Evolutionary conservation across 2,888 invertebrate species (phyloP).

Genomic region (Himalopsyche anomala): DNA sequence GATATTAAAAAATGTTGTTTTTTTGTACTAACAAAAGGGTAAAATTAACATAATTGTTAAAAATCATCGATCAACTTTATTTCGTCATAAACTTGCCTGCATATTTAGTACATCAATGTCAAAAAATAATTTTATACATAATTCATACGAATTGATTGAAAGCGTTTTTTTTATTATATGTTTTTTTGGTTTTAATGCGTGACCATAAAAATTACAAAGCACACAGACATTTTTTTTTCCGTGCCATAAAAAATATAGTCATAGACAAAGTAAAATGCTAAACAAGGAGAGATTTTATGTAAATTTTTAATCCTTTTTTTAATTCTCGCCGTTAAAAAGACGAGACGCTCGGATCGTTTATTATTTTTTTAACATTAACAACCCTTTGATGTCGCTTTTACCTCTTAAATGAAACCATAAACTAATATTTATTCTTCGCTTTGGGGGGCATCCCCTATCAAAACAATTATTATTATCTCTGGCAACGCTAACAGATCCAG

Average conservation of each 20-base stretch:
- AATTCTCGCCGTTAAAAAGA: slow-evolving; percentile 58
- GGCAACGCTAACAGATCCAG: slow-evolving; percentile 51
- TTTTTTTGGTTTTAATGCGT: slow-evolving; percentile 48
- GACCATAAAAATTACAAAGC: slow-evolving; percentile 52
- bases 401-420: slow-evolving; percentile 63
- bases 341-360: slow-evolving; percentile 45
- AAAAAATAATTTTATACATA: slow-evolving; percentile 48
- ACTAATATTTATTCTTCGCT: slow-evolving; percentile 61
- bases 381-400: slow-evolving; percentile 57
- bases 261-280: slow-evolving; percentile 60
- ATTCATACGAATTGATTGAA: slow-evolving; percentile 56
- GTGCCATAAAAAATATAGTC: slow-evolving; percentile 51
- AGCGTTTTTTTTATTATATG: slow-evolving; percentile 47
- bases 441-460: slow-evolving; percentile 58
- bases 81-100: slow-evolving; percentile 55
- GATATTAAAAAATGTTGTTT: neutral
- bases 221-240: slow-evolving; percentile 39
- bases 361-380: slow-evolving; percentile 55
- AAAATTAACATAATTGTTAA: neutral
- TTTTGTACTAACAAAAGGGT: neutral
- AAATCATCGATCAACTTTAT: slow-evolving; percentile 52
- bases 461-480: slow-evolving; percentile 61
- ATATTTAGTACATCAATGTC: slow-evolving; percentile 47
- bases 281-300: slow-evolving; percentile 59
- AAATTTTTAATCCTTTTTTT: slow-evolving; percentile 64